Conservation (phyloP, 2,113 vertebrate species). For the Entelurus aequoreus region DNA sequence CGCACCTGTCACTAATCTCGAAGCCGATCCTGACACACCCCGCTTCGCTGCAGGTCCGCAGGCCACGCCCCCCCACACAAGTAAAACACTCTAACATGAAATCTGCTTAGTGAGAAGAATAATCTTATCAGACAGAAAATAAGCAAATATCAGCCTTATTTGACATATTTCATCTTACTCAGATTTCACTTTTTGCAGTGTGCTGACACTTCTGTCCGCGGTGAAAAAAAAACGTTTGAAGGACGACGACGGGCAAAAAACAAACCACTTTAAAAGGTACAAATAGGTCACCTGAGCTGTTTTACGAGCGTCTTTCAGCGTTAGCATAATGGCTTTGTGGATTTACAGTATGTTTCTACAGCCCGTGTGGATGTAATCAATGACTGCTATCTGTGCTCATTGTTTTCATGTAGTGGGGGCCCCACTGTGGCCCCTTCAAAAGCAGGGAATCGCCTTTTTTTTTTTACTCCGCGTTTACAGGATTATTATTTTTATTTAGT, state of each 20-base stretch:
- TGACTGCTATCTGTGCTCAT: neutral
- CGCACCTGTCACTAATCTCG: too few relatives aligned
- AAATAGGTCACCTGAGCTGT: constrained; percentile 1
- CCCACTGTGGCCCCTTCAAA: neutral
- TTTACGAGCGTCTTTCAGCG: neutral
- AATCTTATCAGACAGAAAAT: too few relatives aligned
- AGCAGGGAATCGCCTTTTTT: neutral
- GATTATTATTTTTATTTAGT: constrained; percentile 4
- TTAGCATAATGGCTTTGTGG: constrained; percentile 3
- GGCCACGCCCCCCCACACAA: too few relatives aligned
- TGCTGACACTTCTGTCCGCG: neutral
- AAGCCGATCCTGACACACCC: too few relatives aligned
- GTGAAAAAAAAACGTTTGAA: neutral
- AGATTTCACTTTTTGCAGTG: too few relatives aligned
- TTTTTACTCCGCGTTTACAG: neutral
- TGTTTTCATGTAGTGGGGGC: neutral
- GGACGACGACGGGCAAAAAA: neutral
- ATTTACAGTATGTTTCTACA: constrained; percentile 10
- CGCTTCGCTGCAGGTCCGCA: too few relatives aligned
- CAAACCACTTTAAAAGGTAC: constrained; percentile 2
- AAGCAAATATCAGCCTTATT: too few relatives aligned
- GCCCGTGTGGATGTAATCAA: neutral
- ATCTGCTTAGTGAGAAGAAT: too few relatives aligned
- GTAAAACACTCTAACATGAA: too few relatives aligned
- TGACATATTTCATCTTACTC: too few relatives aligned